A percentile compares a stretch with the other conserved stretches of the same genome.
Conservation (phyloP, 1,140 invertebrate genomes). For the Medauroidea extradentata region DNA sequence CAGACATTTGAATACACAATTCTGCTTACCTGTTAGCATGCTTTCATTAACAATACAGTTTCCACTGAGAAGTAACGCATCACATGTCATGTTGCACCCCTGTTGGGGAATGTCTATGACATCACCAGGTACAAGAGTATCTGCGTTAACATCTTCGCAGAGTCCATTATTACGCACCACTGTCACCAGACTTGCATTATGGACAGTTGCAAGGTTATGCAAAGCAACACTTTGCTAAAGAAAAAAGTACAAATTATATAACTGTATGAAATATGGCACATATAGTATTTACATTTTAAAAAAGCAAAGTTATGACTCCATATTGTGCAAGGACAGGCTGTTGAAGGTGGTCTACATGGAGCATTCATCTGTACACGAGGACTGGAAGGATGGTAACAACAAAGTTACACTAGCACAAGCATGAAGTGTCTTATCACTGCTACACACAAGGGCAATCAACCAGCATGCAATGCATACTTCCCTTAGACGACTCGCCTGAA, state of each 20-base stretch:
- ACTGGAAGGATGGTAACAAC: too few species aligned
- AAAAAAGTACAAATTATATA: background rate
- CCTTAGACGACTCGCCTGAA: too few species aligned
- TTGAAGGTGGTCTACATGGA: too few species aligned
- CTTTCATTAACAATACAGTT: constrained; percentile 91
- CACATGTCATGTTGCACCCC: constrained; percentile 85
- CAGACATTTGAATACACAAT: background rate
- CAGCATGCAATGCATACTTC: too few species aligned
- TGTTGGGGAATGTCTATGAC: constrained; percentile 78
- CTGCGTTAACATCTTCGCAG: background rate
- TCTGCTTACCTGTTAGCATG: constrained; percentile 74
- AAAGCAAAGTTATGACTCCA: too few species aligned
- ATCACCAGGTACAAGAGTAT: constrained; percentile 77
- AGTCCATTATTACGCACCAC: background rate
- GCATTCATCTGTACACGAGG: too few species aligned
- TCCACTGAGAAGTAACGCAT: constrained; percentile 82
- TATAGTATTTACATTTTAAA: too few species aligned
- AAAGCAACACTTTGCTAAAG: constrained; percentile 11
- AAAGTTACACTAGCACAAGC: too few species aligned
- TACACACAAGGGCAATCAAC: too few species aligned
- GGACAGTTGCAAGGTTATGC: constrained; percentile 1
- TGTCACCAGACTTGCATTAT: background rate
- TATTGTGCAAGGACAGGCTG: too few species aligned
- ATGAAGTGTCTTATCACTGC: too few species aligned
- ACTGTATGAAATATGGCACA: too few species aligned